These are phyloP conservation scores for Chaitophorus viminalis DNA, from an alignment of 2,888 invertebrate species.

Conservation along the genomic window DNA sequence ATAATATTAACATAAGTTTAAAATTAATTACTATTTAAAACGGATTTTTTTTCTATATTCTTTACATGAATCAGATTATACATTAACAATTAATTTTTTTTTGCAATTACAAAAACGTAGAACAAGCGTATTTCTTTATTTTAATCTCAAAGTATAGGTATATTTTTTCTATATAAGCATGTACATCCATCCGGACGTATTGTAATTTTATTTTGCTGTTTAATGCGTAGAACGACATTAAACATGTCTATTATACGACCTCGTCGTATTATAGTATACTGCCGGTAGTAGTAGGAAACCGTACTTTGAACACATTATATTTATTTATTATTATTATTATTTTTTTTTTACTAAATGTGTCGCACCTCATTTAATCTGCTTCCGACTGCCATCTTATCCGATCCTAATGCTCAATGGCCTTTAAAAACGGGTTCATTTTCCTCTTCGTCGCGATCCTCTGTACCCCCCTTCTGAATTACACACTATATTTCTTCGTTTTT, in stretches of 20 bases:
- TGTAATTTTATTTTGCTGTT: neutral
- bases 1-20: too few relatives aligned
- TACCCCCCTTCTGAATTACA: neutral
- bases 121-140: too few relatives aligned
- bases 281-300: too few relatives aligned
- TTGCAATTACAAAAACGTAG: too few relatives aligned
- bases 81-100: too few relatives aligned
- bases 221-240: conserved; percentile 4
- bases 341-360: neutral
- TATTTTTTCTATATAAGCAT: too few relatives aligned
- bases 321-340: neutral
- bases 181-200: neutral
- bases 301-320: conserved; percentile 5
- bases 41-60: too few relatives aligned
- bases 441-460: neutral
- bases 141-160: too few relatives aligned
- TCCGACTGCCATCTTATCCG: conserved; percentile 35
- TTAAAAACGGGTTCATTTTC: conserved; percentile 30
- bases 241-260: neutral
- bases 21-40: too few relatives aligned
- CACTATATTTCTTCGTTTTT: neutral
- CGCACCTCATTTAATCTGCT: conserved; percentile 41
- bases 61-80: too few relatives aligned
- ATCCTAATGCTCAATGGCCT: conserved; percentile 45
- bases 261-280: neutral